Conservation (phyloP, 2,797 vertebrate genomes). For the Poliocrania exsul region DNA sequence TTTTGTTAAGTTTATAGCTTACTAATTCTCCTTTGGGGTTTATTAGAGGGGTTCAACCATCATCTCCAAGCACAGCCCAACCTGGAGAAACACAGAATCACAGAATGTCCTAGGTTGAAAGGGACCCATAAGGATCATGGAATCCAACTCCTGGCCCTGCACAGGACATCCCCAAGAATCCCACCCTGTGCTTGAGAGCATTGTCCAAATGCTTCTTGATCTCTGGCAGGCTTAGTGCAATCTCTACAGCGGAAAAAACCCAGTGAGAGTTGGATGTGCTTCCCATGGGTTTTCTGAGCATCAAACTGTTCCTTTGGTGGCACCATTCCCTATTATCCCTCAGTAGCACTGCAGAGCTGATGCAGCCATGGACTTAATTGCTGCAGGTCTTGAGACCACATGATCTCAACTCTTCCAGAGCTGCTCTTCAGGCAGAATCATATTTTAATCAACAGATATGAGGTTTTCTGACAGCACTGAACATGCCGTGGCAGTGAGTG, state of each 20-base stretch:
- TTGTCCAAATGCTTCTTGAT: background rate
- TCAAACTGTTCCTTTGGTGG: background rate
- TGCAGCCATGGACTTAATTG: fast-evolving
- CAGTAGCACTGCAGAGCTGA: background rate
- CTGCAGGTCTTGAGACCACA: background rate
- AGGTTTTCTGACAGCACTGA: background rate
- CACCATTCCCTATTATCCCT: background rate
- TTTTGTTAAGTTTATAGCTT: background rate
- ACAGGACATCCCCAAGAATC: background rate
- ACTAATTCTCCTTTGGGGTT: background rate
- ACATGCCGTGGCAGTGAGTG: background rate
- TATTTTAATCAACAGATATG: background rate
- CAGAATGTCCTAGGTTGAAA: background rate
- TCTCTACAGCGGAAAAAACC: background rate
- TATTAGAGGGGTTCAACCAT: background rate
- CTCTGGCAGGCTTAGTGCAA: background rate
- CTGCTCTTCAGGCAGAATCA: background rate
- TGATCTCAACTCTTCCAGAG: background rate
- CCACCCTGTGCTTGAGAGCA: background rate
- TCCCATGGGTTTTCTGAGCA: background rate
- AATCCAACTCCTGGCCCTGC: background rate
- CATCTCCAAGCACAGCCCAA: background rate
- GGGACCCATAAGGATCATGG: background rate
- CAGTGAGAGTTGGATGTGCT: background rate
- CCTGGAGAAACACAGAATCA: background rate